Conservation (phyloP, 1,140 invertebrate species). For the Procambarus virginalis region DNA sequence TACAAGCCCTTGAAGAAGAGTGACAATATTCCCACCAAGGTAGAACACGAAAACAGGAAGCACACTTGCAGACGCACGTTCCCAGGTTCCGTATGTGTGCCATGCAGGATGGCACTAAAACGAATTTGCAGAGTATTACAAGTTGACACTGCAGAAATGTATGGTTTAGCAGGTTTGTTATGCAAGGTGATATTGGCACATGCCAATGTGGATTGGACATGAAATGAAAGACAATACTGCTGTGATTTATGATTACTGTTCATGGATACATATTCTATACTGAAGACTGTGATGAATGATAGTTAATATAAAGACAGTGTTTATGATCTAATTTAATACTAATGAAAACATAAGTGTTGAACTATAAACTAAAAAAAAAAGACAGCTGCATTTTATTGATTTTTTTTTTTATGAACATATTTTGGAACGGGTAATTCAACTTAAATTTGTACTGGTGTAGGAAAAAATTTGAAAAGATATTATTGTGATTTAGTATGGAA, state of each 20-base stretch:
- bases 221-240: not conserved
- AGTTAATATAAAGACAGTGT: not conserved
- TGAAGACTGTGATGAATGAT: constrained; percentile 26
- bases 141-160: constrained; percentile 10
- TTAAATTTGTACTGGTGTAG: not conserved
- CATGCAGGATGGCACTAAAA: constrained; percentile 17
- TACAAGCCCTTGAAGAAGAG: constrained; percentile 45
- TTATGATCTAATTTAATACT: not conserved
- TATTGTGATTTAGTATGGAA: not conserved
- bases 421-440: not conserved
- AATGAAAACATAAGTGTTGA: not conserved
- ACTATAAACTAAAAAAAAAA: not conserved
- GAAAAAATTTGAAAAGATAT: not conserved
- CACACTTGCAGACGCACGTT: not conserved
- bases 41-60: not conserved
- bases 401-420: not conserved
- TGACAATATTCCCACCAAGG: constrained; percentile 26
- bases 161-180: not conserved
- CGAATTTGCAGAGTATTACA: constrained; percentile 23
- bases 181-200: not conserved
- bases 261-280: constrained; percentile 1
- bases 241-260: constrained; percentile 12
- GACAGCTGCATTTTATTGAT: not conserved
- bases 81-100: not conserved
- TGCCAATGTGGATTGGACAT: not conserved